phyloP scores from a whole-genome alignment of 2,888 invertebrate species.

The Hypolimnas misippus region DNA sequence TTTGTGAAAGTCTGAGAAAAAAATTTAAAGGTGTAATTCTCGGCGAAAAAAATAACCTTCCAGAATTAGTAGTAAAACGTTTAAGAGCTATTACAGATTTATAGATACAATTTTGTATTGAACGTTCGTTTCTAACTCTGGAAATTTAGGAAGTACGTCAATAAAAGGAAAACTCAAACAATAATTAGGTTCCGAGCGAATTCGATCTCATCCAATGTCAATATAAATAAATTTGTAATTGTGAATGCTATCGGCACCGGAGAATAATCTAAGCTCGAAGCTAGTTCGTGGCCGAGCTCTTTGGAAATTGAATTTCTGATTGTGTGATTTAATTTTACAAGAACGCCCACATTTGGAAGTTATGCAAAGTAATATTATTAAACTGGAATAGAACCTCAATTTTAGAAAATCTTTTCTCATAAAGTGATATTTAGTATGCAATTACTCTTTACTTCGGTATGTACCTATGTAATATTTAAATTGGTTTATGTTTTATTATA shows the following conservation, averaged over 20 bases:
- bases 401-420: too few species aligned
- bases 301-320: conserved; percentile 34
- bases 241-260: conserved; percentile 20
- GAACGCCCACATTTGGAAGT: conserved; percentile 20
- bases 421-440: too few species aligned
- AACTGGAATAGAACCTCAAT: too few species aligned
- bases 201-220: conserved; percentile 10
- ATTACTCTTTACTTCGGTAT: too few species aligned
- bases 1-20: too few species aligned
- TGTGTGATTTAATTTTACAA: conserved; percentile 28
- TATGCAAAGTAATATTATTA: too few species aligned
- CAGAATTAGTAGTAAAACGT: neutral
- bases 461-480: too few species aligned
- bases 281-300: conserved; percentile 28
- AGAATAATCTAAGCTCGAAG: conserved; percentile 26
- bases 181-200: conserved; percentile 19
- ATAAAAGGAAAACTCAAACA: conserved; percentile 19
- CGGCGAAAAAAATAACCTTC: too few species aligned
- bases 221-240: conserved; percentile 34
- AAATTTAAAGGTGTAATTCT: too few species aligned
- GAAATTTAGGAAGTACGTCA: conserved; percentile 11
- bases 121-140: neutral
- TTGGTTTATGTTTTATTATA: too few species aligned
- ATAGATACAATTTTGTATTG: neutral
- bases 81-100: neutral